Percentiles rank a stretch among this genome's conserved stretches.
Conservation (phyloP, 2,888 invertebrate species). For the Liposcelis brunnea region DNA sequence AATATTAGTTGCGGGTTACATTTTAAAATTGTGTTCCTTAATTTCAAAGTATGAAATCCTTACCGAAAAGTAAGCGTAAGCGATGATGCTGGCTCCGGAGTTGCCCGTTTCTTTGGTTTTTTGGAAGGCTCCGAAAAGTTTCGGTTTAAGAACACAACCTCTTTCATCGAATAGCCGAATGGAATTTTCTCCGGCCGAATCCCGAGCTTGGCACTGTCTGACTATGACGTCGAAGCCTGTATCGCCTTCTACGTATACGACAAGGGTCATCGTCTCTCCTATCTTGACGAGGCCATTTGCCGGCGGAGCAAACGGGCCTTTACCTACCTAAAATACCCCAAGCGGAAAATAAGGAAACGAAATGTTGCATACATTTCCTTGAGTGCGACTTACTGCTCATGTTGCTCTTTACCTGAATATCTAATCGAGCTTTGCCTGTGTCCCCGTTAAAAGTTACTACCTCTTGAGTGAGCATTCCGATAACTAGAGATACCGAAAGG, state of each 20-base stretch:
- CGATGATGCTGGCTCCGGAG: slow-evolving; percentile 54
- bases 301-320: slow-evolving; percentile 57
- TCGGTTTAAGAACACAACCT: slow-evolving; percentile 62
- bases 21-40: too few species aligned
- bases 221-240: slow-evolving; percentile 59
- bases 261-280: slow-evolving; percentile 64
- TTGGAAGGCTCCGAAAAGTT: slow-evolving; percentile 66
- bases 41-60: background rate
- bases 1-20: slow-evolving; percentile 5
- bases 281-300: slow-evolving; percentile 64
- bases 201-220: slow-evolving; percentile 57
- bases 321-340: slow-evolving; percentile 45
- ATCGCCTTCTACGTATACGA: slow-evolving; percentile 61
- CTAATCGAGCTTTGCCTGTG: slow-evolving; percentile 59
- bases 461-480: slow-evolving; percentile 63
- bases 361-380: background rate
- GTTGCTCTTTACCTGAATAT: slow-evolving; percentile 52
- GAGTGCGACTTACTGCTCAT: background rate
- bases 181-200: slow-evolving; percentile 40
- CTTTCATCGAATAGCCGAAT: slow-evolving; percentile 54
- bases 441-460: slow-evolving; percentile 74
- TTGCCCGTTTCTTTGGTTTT: slow-evolving; percentile 57
- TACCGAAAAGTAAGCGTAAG: slow-evolving; percentile 53
- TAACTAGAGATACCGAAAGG: slow-evolving; percentile 52
- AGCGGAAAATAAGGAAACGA: slow-evolving; percentile 9